Evolutionary conservation across 2,113 vertebrate genomes (phyloP).

Genomic region (Mirounga angustirostris): DNA sequence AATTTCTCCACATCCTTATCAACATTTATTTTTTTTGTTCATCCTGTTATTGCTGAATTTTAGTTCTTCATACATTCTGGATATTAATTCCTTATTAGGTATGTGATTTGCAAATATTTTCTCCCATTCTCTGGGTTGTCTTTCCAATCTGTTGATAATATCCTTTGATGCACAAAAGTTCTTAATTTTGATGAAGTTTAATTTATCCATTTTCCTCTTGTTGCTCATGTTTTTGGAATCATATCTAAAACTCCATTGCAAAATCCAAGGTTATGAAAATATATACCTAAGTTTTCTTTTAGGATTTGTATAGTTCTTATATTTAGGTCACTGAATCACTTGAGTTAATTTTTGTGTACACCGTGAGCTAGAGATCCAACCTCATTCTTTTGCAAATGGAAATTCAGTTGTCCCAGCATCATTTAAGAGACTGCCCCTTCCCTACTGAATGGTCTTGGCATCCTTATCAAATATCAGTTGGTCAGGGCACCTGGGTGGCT

Average conservation of each 20-base stretch:
- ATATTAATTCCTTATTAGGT: neutral
- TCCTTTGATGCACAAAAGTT: neutral
- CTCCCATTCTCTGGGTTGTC: neutral
- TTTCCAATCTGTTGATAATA: neutral
- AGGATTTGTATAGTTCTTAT: neutral
- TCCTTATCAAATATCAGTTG: neutral
- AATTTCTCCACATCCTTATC: neutral
- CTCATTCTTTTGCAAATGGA: neutral
- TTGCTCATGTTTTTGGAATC: neutral
- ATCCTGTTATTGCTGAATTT: neutral
- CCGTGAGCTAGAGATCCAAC: neutral
- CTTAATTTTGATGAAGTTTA: neutral
- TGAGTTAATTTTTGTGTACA: neutral
- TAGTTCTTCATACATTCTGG: neutral
- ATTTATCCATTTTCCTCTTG: neutral
- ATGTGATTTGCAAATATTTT: neutral
- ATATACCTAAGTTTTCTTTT: neutral
- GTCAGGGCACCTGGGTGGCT: neutral
- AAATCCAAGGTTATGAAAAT: neutral
- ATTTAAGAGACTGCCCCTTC: neutral
- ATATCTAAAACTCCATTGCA: neutral
- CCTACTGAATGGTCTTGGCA: neutral
- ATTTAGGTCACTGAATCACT: neutral
- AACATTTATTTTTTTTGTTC: neutral
- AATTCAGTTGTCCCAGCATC: neutral